Percentiles rank a stretch among this genome's conserved stretches.
Evolutionary conservation across 2,113 vertebrate genomes (phyloP).

Genomic region (Sporophila hypoxantha): DNA sequence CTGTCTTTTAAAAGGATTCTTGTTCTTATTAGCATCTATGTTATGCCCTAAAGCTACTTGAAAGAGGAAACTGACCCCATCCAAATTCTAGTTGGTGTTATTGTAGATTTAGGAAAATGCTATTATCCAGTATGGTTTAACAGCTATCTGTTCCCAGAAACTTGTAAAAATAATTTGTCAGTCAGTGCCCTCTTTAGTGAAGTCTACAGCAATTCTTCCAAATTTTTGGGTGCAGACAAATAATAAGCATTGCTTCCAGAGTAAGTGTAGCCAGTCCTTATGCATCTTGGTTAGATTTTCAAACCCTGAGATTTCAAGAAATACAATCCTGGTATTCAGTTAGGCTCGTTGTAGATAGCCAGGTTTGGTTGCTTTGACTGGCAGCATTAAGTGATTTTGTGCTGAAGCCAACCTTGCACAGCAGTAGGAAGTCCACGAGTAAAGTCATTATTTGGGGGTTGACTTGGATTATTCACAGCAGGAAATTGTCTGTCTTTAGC

Average conservation of each 20-base stretch:
- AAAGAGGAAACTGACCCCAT: background rate
- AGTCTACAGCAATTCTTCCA: background rate
- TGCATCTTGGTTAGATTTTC: background rate
- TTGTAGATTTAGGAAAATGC: background rate
- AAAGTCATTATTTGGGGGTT: background rate
- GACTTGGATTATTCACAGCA: background rate
- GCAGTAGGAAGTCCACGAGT: background rate
- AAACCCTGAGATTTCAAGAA: background rate
- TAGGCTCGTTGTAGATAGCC: background rate
- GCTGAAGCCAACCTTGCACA: background rate
- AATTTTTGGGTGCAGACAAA: background rate
- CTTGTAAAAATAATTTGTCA: background rate
- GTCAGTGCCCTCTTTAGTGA: background rate
- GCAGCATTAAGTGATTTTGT: background rate
- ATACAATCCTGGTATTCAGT: background rate
- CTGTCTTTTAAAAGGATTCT: background rate
- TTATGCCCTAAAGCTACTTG: background rate
- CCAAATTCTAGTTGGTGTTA: background rate
- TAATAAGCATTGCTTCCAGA: background rate
- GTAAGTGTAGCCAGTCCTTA: background rate
- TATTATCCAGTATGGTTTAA: background rate
- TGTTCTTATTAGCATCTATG: background rate
- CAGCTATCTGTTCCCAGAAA: background rate
- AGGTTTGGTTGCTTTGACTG: background rate
- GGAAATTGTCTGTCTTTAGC: background rate